phyloP scores from a whole-genome alignment of 2,113 vertebrate genomes.

The Lepus timidus region DNA sequence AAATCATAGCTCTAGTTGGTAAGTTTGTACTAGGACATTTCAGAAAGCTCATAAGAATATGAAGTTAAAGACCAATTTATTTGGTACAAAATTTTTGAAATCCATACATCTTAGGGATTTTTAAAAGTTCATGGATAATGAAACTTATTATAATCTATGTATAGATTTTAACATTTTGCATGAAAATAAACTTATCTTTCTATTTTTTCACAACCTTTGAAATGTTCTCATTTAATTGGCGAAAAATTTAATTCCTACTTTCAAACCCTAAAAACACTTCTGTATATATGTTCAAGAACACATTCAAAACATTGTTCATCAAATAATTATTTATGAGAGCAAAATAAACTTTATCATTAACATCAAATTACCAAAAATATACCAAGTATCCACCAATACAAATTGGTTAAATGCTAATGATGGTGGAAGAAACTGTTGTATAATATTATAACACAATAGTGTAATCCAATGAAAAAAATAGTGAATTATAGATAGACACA shows the following conservation, averaged over 20 bases:
- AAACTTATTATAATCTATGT: no score
- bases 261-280: not conserved
- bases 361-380: not conserved
- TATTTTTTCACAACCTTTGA: no score
- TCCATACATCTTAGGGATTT: no score
- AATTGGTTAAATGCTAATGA: not conserved
- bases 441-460: not conserved
- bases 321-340: slow-evolving; percentile 19
- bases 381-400: not conserved
- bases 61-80: no score
- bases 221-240: not conserved
- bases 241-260: not conserved
- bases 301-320: not conserved
- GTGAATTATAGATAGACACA: not conserved
- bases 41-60: no score
- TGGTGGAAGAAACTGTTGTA: not conserved
- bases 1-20: not conserved
- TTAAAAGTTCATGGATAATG: no score
- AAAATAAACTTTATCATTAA: not conserved
- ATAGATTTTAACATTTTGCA: no score
- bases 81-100: no score
- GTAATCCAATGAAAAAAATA: not conserved
- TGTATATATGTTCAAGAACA: not conserved
- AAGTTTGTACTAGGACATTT: not conserved
- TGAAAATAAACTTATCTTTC: no score